These are phyloP conservation scores for Sebastes matsubarae DNA, from an alignment of 2,797 vertebrate species.

Conservation along the genomic window DNA sequence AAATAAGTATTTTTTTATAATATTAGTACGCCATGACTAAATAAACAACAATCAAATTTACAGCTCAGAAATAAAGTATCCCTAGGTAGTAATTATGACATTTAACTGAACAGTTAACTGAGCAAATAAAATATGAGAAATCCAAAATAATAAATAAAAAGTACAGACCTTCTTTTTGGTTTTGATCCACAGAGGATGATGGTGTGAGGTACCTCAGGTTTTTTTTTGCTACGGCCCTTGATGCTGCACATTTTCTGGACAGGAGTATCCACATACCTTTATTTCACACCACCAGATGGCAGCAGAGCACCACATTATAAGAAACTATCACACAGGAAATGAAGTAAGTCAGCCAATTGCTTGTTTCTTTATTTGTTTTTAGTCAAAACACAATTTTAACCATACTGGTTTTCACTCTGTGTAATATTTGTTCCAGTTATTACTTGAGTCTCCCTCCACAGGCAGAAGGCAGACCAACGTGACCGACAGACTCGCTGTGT, in stretches of 20 bases:
- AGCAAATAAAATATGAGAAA: background rate
- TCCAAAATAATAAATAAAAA: background rate
- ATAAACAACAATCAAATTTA: background rate
- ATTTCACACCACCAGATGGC: conserved; percentile 62
- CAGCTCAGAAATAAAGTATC: background rate
- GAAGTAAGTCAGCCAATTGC: conserved; percentile 52
- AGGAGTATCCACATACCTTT: background rate
- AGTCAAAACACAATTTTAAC: conserved; percentile 81
- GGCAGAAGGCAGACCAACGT: conserved; percentile 66
- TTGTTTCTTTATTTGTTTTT: conserved; percentile 81
- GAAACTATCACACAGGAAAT: conserved; percentile 14
- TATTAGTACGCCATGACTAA: background rate
- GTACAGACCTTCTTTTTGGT: background rate
- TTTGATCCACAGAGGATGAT: background rate
- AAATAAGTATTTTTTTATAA: background rate
- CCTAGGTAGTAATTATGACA: background rate
- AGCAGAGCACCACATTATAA: conserved; percentile 24
- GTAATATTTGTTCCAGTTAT: conserved; percentile 74
- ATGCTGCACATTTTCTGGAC: background rate
- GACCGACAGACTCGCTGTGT: conserved; percentile 60
- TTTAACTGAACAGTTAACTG: background rate
- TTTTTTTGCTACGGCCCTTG: background rate
- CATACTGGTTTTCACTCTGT: conserved; percentile 73
- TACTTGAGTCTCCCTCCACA: conserved; percentile 67
- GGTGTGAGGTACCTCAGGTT: background rate